These are phyloP conservation scores for Litocranius walleri DNA, from an alignment of 2,113 vertebrate species.

Conservation along the genomic window DNA sequence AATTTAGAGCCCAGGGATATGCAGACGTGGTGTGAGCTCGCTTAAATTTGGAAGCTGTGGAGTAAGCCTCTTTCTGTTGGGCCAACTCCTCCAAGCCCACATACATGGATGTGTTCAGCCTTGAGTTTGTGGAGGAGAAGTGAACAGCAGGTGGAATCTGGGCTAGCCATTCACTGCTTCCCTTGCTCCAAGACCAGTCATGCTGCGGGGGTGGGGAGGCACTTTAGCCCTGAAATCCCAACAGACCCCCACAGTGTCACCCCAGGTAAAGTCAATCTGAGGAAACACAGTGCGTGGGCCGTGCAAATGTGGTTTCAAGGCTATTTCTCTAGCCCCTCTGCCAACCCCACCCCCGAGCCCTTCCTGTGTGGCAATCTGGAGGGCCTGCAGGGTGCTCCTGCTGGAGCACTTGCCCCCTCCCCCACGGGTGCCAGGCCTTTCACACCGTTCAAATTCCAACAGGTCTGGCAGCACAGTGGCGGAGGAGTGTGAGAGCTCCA, in stretches of 20 bases:
- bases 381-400: too few relatives aligned
- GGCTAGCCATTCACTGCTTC: background rate
- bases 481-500: conserved; percentile 36
- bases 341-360: background rate
- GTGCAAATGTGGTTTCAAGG: background rate
- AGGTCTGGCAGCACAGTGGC: conserved; percentile 72
- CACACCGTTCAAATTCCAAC: conserved; percentile 86
- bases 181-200: background rate
- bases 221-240: background rate
- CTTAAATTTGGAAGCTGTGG: background rate
- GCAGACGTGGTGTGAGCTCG: background rate
- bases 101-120: background rate
- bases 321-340: background rate
- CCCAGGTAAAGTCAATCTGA: background rate
- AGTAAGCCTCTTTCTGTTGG: background rate
- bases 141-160: background rate
- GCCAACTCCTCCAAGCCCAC: background rate
- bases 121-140: background rate
- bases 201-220: too few relatives aligned
- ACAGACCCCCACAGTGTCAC: too few relatives aligned
- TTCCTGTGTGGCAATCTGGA: background rate
- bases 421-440: background rate
- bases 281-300: background rate
- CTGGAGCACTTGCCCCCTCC: background rate
- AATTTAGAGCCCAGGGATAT: background rate